These are phyloP conservation scores for Branchipolynoe longqiensis DNA, from an alignment of 2,888 invertebrate species.

Conservation along the genomic window DNA sequence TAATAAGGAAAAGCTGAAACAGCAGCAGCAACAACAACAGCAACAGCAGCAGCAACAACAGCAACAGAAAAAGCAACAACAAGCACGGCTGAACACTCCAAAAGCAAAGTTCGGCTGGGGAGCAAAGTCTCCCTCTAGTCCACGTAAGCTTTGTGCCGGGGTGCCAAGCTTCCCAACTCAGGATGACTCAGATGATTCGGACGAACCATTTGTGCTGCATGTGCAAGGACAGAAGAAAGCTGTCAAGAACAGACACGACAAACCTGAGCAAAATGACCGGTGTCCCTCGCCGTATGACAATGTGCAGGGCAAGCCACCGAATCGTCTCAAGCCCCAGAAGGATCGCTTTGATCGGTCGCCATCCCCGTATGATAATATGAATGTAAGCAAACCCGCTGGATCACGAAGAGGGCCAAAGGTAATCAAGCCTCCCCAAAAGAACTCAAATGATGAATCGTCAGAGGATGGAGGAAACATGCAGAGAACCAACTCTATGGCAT, in stretches of 20 bases:
- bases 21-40: too few species aligned
- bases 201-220: conserved; percentile 34
- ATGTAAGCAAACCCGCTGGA: not conserved
- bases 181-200: conserved; percentile 43
- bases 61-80: conserved; percentile 85
- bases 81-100: conserved; percentile 60
- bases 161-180: conserved; percentile 60
- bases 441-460: not conserved
- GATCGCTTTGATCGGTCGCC: conserved; percentile 50
- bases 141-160: conserved; percentile 60
- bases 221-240: conserved; percentile 42
- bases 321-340: not conserved
- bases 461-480: not conserved
- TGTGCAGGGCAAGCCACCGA: not conserved
- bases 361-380: conserved; percentile 64
- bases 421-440: not conserved
- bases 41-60: conserved; percentile 88
- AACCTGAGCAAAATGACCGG: conserved; percentile 19
- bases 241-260: conserved; percentile 29
- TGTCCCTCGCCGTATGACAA: conserved; percentile 67
- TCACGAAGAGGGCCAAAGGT: conserved; percentile 11
- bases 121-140: conserved; percentile 8
- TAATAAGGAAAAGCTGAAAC: conserved; percentile 85
- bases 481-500: conserved; percentile 57
- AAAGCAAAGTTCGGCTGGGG: not conserved